These are phyloP conservation scores for Phoenicopterus ruber DNA, from an alignment of 2,113 vertebrate genomes.

Conservation along the genomic window DNA sequence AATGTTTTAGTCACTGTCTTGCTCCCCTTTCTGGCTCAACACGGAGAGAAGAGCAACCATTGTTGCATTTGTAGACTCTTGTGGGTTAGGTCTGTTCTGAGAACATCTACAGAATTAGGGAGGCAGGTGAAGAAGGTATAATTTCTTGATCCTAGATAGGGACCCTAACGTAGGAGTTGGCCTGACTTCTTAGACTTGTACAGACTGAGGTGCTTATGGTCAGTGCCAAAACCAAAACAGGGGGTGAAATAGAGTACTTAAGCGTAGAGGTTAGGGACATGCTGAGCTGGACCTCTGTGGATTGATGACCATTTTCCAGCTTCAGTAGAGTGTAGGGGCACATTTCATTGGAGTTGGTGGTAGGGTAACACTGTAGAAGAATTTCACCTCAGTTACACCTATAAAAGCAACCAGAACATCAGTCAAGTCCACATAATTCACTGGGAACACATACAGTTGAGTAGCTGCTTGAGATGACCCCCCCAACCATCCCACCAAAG, in stretches of 20 bases:
- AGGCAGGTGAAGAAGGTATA: neutral
- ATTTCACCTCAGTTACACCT: neutral
- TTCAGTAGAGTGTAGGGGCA: neutral
- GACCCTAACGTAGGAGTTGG: neutral
- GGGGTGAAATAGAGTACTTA: neutral
- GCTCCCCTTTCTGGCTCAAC: neutral
- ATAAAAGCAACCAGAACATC: neutral
- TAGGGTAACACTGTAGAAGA: neutral
- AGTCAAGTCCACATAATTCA: neutral
- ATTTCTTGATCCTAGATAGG: neutral
- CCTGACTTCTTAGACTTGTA: neutral
- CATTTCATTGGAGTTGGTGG: neutral
- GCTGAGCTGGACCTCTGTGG: neutral
- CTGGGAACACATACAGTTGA: neutral
- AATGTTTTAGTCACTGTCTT: neutral
- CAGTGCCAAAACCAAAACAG: neutral
- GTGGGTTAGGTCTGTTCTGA: neutral
- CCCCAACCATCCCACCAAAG: neutral
- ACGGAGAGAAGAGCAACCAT: neutral
- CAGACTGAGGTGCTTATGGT: neutral
- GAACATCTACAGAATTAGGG: neutral
- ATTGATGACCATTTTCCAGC: neutral
- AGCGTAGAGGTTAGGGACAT: neutral
- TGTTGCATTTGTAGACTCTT: neutral
- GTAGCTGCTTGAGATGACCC: neutral